Evolutionary conservation across 1,140 invertebrate species (phyloP).

Genomic region (Idris sp.): DNA sequence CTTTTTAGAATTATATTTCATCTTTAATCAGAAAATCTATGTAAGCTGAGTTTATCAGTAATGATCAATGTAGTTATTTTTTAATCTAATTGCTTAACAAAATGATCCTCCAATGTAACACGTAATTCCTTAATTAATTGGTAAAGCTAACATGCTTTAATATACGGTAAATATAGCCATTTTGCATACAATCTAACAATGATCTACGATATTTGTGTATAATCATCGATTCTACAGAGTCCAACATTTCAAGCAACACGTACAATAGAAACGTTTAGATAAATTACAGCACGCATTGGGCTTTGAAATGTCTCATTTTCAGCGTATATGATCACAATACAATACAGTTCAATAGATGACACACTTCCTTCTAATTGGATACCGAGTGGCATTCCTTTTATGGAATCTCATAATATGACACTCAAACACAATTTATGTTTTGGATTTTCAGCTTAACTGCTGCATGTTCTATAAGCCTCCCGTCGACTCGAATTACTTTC

Average conservation of each 20-base stretch:
- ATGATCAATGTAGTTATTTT: no score
- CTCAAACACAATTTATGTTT: conserved; percentile 41
- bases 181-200: conserved; percentile 51
- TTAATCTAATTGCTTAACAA: no score
- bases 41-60: no score
- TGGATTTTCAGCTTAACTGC: conserved; percentile 32
- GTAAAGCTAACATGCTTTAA: conserved; percentile 48
- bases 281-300: conserved; percentile 53
- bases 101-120: conserved; percentile 40
- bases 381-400: conserved; percentile 56
- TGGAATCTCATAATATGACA: conserved; percentile 54
- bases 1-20: no score
- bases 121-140: conserved; percentile 59
- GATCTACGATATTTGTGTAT: conserved; percentile 64
- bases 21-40: no score
- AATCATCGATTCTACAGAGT: conserved; percentile 51
- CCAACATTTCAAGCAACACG: conserved; percentile 57
- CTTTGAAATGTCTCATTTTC: conserved; percentile 63
- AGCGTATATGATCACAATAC: conserved; percentile 42
- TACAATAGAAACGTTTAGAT: conserved; percentile 63
- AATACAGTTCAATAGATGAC: conserved; percentile 56
- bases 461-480: conserved; percentile 14
- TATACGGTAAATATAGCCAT: conserved; percentile 54
- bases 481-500: conserved; percentile 29
- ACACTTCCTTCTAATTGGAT: conserved; percentile 61